Evolutionary conservation across 2,888 invertebrate genomes (phyloP).

Genomic region (Hesperia comma): DNA sequence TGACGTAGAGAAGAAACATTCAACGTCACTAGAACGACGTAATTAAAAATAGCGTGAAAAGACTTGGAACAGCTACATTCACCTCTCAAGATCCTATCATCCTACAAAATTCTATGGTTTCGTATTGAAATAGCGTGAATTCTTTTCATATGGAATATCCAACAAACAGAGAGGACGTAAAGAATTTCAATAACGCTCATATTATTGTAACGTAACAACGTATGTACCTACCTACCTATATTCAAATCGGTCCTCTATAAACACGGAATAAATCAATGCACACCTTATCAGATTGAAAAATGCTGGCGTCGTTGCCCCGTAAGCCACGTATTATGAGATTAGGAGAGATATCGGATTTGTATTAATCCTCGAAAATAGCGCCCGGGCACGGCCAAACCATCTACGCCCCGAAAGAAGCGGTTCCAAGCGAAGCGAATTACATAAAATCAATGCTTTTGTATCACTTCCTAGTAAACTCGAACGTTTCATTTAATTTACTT

Average conservation of each 20-base stretch:
- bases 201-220: neutral
- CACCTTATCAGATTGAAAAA: neutral
- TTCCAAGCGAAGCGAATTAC: no score
- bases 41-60: neutral
- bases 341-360: conserved; percentile 30
- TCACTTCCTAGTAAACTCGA: no score
- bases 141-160: neutral
- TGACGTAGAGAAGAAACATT: neutral
- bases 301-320: neutral
- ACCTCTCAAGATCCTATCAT: neutral
- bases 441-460: no score
- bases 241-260: neutral
- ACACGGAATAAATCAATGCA: conserved; percentile 1
- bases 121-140: neutral
- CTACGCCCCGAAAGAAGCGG: neutral
- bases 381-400: conserved; percentile 19
- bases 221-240: no score
- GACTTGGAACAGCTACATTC: neutral
- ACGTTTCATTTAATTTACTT: no score
- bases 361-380: conserved; percentile 29
- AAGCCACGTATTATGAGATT: conserved; percentile 27
- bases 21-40: neutral
- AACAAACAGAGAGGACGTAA: neutral
- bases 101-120: neutral
- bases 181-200: neutral